Conservation (phyloP, 2,888 invertebrate genomes). For the Leucophora obtusa region DNA sequence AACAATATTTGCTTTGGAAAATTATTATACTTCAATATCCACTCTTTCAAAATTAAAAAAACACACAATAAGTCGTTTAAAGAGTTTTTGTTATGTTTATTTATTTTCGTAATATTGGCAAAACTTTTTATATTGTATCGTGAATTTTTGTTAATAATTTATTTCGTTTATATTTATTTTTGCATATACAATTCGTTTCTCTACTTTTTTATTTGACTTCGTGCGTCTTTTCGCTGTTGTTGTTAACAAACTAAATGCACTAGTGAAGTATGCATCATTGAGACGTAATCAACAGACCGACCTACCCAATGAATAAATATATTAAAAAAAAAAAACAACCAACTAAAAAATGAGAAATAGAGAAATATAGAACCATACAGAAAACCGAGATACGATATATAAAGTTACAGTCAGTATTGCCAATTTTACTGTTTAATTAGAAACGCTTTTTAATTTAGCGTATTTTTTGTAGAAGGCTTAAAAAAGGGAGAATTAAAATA, state of each 20-base stretch:
- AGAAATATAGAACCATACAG: not conserved
- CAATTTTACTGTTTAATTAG: not conserved
- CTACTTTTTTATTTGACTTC: slow-evolving; percentile 61
- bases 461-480: no score
- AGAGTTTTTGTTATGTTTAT: slow-evolving; percentile 15
- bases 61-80: slow-evolving; percentile 22
- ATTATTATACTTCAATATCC: slow-evolving; percentile 12
- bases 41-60: slow-evolving; percentile 38
- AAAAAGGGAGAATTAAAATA: no score
- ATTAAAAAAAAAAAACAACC: not conserved
- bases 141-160: slow-evolving; percentile 1
- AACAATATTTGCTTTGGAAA: slow-evolving; percentile 50
- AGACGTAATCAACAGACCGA: slow-evolving; percentile 7
- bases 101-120: slow-evolving; percentile 36
- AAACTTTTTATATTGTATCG: not conserved
- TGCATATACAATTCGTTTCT: slow-evolving; percentile 35
- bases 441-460: no score
- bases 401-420: not conserved
- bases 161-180: slow-evolving; percentile 13
- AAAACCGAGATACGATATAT: not conserved
- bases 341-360: not conserved
- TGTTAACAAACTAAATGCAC: slow-evolving; percentile 68
- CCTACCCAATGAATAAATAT: slow-evolving; percentile 6
- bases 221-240: slow-evolving; percentile 66
- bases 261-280: slow-evolving; percentile 63